Evolutionary conservation across 2,113 vertebrate genomes (phyloP).

Genomic region (Gobiocypris rarus): DNA sequence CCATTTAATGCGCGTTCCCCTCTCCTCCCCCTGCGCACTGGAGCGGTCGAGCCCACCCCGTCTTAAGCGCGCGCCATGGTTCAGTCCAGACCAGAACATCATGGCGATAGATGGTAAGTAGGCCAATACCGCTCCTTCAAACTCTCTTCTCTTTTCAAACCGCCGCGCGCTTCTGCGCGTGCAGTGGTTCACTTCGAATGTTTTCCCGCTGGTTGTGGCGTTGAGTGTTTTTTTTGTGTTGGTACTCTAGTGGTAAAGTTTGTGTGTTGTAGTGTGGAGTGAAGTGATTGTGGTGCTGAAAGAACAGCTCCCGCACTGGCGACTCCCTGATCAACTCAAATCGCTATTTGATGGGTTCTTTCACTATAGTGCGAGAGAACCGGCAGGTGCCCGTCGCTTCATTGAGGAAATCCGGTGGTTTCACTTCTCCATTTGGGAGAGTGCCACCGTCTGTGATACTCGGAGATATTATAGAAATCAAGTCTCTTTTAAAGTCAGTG

Average conservation of each 20-base stretch:
- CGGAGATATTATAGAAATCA: not conserved
- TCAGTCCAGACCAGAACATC: slow-evolving; percentile 85
- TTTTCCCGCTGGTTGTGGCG: not conserved
- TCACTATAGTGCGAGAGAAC: not conserved
- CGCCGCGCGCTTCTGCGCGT: not conserved
- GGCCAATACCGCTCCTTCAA: slow-evolving; percentile 75
- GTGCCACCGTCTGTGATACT: not conserved
- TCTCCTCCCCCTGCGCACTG: slow-evolving; percentile 23
- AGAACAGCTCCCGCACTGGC: slow-evolving; percentile 65
- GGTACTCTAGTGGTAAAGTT: slow-evolving; percentile 47
- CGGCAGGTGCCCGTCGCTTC: not conserved
- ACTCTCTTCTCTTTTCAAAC: slow-evolving; percentile 55
- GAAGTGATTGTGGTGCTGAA: slow-evolving; percentile 70
- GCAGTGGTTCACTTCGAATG: not conserved
- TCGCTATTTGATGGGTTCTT: slow-evolving; percentile 29
- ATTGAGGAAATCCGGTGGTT: slow-evolving; percentile 15
- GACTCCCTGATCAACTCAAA: not conserved
- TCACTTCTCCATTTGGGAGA: not conserved
- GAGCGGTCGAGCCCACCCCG: slow-evolving; percentile 58
- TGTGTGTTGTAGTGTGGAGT: slow-evolving; percentile 25
- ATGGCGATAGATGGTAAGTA: slow-evolving; percentile 95
- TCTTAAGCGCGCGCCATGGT: slow-evolving; percentile 71
- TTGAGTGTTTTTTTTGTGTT: not conserved
- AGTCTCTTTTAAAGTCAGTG: not conserved
- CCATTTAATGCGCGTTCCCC: slow-evolving; percentile 51